Evolutionary conservation across 2,888 invertebrate genomes (phyloP).

Genomic region (Hymenopus coronatus): DNA sequence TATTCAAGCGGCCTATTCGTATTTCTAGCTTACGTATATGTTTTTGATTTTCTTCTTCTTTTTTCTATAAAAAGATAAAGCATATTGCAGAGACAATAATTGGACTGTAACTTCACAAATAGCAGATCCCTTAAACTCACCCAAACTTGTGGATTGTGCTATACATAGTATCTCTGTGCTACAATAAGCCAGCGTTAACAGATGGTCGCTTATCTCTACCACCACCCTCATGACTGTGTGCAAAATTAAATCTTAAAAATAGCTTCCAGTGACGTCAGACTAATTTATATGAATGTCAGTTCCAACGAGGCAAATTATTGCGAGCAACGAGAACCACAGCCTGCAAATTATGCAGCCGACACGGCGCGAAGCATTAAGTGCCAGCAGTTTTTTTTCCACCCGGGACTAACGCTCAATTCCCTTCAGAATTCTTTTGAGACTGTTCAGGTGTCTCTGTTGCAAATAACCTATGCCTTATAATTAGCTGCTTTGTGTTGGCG

Average conservation of each 20-base stretch:
- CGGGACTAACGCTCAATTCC: too few species aligned
- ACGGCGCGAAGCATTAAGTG: too few species aligned
- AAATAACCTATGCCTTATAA: too few species aligned
- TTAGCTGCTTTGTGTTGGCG: too few species aligned
- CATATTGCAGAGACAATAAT: too few species aligned
- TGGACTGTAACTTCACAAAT: not conserved
- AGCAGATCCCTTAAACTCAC: not conserved
- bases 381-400: not conserved
- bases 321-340: not conserved
- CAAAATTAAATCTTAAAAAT: not conserved
- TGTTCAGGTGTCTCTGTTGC: too few species aligned
- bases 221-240: not conserved
- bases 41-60: too few species aligned
- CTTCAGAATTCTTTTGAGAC: too few species aligned
- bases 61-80: too few species aligned
- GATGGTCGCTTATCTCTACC: not conserved
- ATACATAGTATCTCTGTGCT: not conserved
- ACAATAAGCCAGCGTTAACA: not conserved
- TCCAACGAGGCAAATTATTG: not conserved
- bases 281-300: not conserved
- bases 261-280: not conserved
- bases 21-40: too few species aligned
- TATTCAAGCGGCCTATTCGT: too few species aligned
- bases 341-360: not conserved
- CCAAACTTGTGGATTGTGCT: not conserved